Evolutionary conservation across 2,888 invertebrate species (phyloP).

Genomic region (Drosophila melanocephala): DNA sequence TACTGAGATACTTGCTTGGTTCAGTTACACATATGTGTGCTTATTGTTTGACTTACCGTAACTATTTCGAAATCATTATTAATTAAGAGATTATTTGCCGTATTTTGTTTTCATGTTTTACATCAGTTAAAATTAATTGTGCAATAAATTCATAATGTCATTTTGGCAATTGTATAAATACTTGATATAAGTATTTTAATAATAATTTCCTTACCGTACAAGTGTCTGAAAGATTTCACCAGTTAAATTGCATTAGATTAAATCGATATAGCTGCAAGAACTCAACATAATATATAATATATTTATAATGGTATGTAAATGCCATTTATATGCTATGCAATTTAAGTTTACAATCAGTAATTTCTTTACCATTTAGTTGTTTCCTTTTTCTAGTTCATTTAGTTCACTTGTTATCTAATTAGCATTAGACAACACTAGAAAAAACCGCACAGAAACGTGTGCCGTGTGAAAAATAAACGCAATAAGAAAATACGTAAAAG

Average conservation of each 20-base stretch:
- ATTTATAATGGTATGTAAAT: constrained; percentile 1
- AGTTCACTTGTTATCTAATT: constrained; percentile 34
- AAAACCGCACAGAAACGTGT: constrained; percentile 55
- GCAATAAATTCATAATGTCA: constrained; percentile 34
- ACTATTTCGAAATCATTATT: constrained; percentile 17
- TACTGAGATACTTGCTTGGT: not conserved
- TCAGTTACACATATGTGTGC: not conserved
- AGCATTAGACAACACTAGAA: constrained; percentile 49
- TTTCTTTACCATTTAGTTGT: not conserved
- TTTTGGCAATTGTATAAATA: constrained; percentile 20
- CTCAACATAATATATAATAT: not conserved
- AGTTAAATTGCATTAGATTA: not conserved
- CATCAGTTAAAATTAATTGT: constrained; percentile 17
- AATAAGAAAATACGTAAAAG: constrained; percentile 32
- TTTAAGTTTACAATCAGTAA: not conserved
- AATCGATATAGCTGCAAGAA: constrained; percentile 17
- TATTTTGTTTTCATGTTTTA: constrained; percentile 23
- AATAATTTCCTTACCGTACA: not conserved
- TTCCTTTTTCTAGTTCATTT: not conserved
- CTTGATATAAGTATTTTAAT: constrained; percentile 4
- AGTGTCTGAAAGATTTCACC: not conserved
- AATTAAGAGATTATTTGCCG: constrained; percentile 33
- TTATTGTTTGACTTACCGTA: not conserved
- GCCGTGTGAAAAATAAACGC: constrained; percentile 57
- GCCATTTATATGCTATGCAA: not conserved